Evolutionary conservation across 2,113 vertebrate genomes (phyloP), one percentile per base, ranked within the genome.

Genomic region (Proterorhinus semilunaris): DNA sequence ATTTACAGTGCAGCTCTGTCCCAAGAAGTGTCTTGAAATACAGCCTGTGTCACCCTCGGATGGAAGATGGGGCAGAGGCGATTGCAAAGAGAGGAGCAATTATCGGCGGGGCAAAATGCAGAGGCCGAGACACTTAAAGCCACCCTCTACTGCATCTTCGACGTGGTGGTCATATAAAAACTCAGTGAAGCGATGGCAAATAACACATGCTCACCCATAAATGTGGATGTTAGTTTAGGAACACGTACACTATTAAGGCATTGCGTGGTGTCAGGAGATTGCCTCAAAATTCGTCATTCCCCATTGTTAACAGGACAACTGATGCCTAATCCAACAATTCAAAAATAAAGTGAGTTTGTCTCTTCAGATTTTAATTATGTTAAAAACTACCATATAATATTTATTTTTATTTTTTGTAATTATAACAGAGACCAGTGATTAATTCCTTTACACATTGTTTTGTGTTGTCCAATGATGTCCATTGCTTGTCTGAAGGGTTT

Each of bases 11-110:
- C 70, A 27, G 69, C 74, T 79, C 54, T n/a, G 71, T 78, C 72
- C 78, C 65, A 52, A 83, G 76, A 74, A 84, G 79, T 71, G 44
- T 67, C 73, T 59, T 75, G 82, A 81, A 72, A 83, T 87, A 84
- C 82, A 78, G 54, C 74, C 75, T 1, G 74, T 81, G 77, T 87
- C 86, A 80, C 61, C 63, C 7, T 16, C 67, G 73, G 51, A 79
- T 73, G 67, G 76, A 69, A 71, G 73, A 62, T 49, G 66, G 75
- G 78, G 76, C 72, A 69, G 54, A 85, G 78, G 75, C 74, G 80
- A 89, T 82, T 84, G 75, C 68, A 68, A 82, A 75, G 78, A 74
- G 67, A 71, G 75, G 74, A n/a, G 66, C 79, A 87, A 88, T 89
- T 88, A 89, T 85, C 78, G 71, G 81, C 76, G 74, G 65, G 70